Conservation (phyloP, 1,140 invertebrate genomes). For the Drosophila punjabiensis region DNA sequence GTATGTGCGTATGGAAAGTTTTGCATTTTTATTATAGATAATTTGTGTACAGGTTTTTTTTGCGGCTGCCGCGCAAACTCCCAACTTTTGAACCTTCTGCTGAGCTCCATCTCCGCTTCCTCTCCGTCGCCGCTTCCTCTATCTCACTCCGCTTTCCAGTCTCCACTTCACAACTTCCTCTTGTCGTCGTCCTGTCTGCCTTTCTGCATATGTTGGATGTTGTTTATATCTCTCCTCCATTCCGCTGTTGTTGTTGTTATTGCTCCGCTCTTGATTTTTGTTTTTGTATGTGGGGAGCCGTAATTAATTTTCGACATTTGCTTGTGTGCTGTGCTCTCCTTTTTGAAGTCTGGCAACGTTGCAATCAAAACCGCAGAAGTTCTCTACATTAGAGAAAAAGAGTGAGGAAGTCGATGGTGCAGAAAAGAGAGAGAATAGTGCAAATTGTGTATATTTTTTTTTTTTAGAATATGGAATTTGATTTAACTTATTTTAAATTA, state of each 20-base stretch:
- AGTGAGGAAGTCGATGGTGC: neutral
- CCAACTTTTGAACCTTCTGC: slow-evolving; percentile 65
- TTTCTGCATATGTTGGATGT: slow-evolving; percentile 55
- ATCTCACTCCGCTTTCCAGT: slow-evolving; percentile 1
- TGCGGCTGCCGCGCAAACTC: slow-evolving; percentile 79
- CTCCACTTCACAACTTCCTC: slow-evolving; percentile 13
- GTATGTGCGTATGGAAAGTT: slow-evolving; percentile 59
- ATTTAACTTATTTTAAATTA: neutral
- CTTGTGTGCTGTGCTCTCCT: slow-evolving; percentile 24
- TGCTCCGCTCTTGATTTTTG: slow-evolving; percentile 26
- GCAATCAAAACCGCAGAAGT: slow-evolving; percentile 38
- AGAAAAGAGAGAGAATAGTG: neutral
- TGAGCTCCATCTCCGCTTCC: slow-evolving; percentile 27
- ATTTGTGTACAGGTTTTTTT: slow-evolving; percentile 83
- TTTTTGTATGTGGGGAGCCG: slow-evolving; percentile 35
- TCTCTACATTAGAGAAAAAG: slow-evolving; percentile 47
- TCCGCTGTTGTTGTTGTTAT: slow-evolving; percentile 29
- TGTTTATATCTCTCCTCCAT: slow-evolving; percentile 31
- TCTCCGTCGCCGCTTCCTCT: slow-evolving; percentile 13
- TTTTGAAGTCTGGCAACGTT: slow-evolving; percentile 69
- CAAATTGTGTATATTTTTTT: neutral
- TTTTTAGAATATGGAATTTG: neutral
- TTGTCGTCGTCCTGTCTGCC: slow-evolving; percentile 47
- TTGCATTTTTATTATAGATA: slow-evolving; percentile 84
- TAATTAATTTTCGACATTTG: slow-evolving; percentile 75